Evolutionary conservation across 2,888 invertebrate genomes (phyloP).

Genomic region (Oegoconia quadripuncta): DNA sequence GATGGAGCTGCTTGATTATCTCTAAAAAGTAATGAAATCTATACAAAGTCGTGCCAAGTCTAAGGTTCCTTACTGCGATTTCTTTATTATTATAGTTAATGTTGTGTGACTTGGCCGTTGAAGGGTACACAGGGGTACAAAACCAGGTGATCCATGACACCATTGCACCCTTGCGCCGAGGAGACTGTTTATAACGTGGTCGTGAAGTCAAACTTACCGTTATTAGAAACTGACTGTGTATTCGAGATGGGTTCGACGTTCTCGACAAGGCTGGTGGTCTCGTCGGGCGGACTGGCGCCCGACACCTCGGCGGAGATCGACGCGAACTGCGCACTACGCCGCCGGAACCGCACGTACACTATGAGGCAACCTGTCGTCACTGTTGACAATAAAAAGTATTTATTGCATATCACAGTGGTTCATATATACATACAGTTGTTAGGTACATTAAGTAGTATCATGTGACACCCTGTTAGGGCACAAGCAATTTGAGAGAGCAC

Average conservation of each 20-base stretch:
- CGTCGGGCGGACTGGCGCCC: conserved; percentile 42
- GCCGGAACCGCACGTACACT: conserved; percentile 88
- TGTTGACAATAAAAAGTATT: conserved; percentile 30
- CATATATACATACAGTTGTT: too few species aligned
- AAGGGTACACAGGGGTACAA: neutral
- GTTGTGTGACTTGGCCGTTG: too few species aligned
- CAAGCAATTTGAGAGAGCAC: too few species aligned
- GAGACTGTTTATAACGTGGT: neutral
- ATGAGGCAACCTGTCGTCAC: conserved; percentile 91
- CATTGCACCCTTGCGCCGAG: neutral
- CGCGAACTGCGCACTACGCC: conserved; percentile 83
- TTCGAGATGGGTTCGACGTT: conserved; percentile 56
- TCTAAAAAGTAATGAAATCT: too few species aligned
- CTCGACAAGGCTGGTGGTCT: conserved; percentile 62
- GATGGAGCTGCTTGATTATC: too few species aligned
- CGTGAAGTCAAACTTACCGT: conserved; percentile 28
- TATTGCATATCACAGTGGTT: too few species aligned
- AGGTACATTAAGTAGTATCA: too few species aligned
- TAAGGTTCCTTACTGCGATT: too few species aligned
- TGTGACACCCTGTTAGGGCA: too few species aligned
- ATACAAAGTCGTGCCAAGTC: too few species aligned
- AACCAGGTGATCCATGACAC: too few species aligned
- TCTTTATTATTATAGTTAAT: too few species aligned
- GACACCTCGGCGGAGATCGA: conserved; percentile 79
- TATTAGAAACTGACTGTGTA: conserved; percentile 46